Evolutionary conservation across 64 coral and sea anemone genomes (phyloP), one percentile per base, ranked within the genome.

Genomic region (Montipora cactus): DNA sequence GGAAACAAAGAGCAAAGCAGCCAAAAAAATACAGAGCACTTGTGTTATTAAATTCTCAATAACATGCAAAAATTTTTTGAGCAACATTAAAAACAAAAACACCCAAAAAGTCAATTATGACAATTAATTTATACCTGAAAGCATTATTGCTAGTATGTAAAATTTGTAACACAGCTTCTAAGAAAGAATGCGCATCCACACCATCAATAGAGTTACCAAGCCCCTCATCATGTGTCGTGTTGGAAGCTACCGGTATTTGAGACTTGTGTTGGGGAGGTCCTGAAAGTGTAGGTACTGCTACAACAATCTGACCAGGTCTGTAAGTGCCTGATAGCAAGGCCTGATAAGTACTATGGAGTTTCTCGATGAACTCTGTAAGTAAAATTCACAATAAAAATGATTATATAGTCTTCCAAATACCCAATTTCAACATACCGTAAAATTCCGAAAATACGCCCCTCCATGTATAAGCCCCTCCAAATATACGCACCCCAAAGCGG

Each of bases 291-390:
- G 96, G 96, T 62, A 97, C 88, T 22, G 66, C 82, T 15, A 97
- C 89, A 6, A 97, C 92, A 67, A 97, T 71, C 73, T 97, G 96
- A 28, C 96, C 96, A 16, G 96, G 96, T 59, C 96, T 77, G 72
- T 97, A 95, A 37, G 81, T 94, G 49, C 96, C 96, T 10, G 84
- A 72, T 58, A 83, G 48, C 22, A 97, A 91, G 57, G 83, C 85
- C 19, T 97, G 96, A 53, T 97, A 95, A 16, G 84, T 80, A 47
- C 37, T 84, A 12, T 92, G 49, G 13, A 97, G 84, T 70, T 95
- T 94, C 76, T 97, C 92, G 82, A 97, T 95, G 74, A 97, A 97
- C 13, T 97, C 96, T 97, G 89, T 12, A 46, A 95, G 62, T 11
- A 64, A 0, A 0, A 16, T 64, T 64, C 14, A 16, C 53, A 57